Evolutionary conservation across 2,888 invertebrate species (phyloP), one percentile per base, ranked within the genome.

Genomic region (Epinotia bilunana): DNA sequence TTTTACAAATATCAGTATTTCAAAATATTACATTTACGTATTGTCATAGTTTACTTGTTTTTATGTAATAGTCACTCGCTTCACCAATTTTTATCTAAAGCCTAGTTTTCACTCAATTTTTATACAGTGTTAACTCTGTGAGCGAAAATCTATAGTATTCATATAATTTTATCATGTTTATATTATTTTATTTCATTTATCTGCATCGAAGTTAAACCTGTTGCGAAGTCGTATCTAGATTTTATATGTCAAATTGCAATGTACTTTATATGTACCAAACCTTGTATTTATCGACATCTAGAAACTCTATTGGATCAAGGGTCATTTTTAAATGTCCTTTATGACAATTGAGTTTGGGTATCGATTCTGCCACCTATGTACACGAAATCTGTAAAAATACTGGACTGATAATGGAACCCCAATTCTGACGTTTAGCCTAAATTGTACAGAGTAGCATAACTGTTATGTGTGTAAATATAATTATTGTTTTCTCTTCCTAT

Each of bases 381-480:
- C 43, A 46, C n/a, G 46, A 60, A 69, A 60, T 39, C 7, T 55
- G 76, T 62, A 70, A 72, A 39, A 63, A 77, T 73, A 23, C 33
- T 76, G 77, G 77, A 78, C 80, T 76, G 78, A 74, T 46, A 61
- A 55, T 43, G 55, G 62, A 78, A 78, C 78, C 80, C 78, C 80
- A 79, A 78, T 78, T 77, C 64, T 77, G 69, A 74, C 57, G 33
- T 57, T 69, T 63, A 74, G 69, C 69, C 69, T 74, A 76, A 78
- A 74, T 43, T 80, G 78, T 79, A 79, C 78, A 81, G 77, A 64
- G 63, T 82, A 82, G 80, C 78, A 78, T 81, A 79, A 78, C 77
- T 76, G 79, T 73, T 81, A 77, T 77, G 74, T 74, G 74, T 83
- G 83, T 83, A 83, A 81, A 84, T 80, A 80, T 78, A 77, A 76